These are phyloP conservation scores for Pelvicachromis taeniatus DNA, from an alignment of 2,113 vertebrate genomes.

Conservation along the genomic window DNA sequence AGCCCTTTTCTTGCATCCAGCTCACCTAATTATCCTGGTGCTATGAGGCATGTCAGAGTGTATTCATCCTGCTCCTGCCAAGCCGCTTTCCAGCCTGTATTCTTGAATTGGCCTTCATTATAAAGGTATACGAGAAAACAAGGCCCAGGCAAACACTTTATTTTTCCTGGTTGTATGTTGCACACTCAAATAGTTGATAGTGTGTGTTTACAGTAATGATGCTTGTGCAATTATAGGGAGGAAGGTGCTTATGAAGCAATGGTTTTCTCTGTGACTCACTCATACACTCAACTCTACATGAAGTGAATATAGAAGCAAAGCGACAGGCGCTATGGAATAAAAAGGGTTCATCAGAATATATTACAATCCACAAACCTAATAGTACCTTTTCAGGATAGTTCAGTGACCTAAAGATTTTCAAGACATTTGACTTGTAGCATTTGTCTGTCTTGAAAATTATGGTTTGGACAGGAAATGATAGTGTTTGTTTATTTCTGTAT, in stretches of 20 bases:
- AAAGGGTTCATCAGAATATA: not conserved
- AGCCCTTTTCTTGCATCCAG: slow-evolving; percentile 43
- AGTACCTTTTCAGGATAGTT: not conserved
- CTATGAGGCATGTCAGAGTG: slow-evolving; percentile 66
- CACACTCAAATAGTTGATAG: slow-evolving; percentile 7
- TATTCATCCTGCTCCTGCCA: slow-evolving; percentile 42
- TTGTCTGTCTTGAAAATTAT: not conserved
- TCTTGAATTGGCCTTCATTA: slow-evolving; percentile 75
- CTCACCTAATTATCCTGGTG: slow-evolving; percentile 72
- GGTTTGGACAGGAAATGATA: not conserved
- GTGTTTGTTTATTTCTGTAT: not conserved
- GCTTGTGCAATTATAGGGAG: slow-evolving; percentile 10
- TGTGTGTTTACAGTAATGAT: slow-evolving; percentile 38
- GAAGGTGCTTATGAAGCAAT: not conserved
- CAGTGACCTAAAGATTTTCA: not conserved
- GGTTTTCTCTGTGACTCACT: not conserved
- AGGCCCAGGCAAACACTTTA: slow-evolving; percentile 6
- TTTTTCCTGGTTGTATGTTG: slow-evolving; percentile 7
- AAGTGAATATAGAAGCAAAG: not conserved
- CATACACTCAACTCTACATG: not conserved
- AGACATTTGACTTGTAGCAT: not conserved
- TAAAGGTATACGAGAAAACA: slow-evolving; percentile 41
- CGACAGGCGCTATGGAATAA: not conserved
- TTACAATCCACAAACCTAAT: not conserved
- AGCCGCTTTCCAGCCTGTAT: slow-evolving; percentile 40